Conservation (phyloP, 2,888 invertebrate genomes). For the Mythimna ferrago region DNA sequence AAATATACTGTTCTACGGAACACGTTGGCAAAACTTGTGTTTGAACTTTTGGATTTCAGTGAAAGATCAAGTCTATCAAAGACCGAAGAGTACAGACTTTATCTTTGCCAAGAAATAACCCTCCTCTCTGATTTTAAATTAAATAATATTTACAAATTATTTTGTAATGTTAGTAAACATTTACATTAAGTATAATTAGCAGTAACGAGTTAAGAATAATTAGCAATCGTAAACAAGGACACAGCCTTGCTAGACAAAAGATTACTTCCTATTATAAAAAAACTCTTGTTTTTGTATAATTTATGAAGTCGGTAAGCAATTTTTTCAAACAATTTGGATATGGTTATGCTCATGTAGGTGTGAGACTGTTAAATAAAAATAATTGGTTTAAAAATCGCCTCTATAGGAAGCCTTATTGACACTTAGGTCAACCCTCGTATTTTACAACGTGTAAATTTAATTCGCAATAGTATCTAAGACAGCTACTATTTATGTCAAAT, state of each 20-base stretch:
- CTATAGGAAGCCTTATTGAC: neutral
- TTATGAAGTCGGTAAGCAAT: neutral
- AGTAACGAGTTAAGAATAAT: constrained; percentile 23
- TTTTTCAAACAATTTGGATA: neutral
- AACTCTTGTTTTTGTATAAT: constrained; percentile 1
- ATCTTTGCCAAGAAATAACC: too few species aligned
- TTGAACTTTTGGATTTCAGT: too few species aligned
- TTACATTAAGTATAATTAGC: constrained; percentile 8
- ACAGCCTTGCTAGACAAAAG: constrained; percentile 8
- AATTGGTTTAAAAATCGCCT: neutral
- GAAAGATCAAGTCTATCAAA: too few species aligned
- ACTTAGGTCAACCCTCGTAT: neutral
- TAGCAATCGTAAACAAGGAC: constrained; percentile 27
- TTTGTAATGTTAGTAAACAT: constrained; percentile 14
- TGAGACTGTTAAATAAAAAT: neutral
- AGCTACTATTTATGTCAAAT: neutral
- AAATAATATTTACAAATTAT: too few species aligned
- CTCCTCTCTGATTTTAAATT: neutral
- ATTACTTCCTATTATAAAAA: constrained; percentile 30
- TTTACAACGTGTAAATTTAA: neutral
- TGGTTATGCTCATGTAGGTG: constrained; percentile 9
- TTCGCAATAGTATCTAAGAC: neutral
- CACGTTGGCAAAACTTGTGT: too few species aligned
- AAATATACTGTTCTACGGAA: too few species aligned
- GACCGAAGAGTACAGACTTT: too few species aligned